Evolutionary conservation across 2,797 vertebrate genomes (phyloP), one percentile per base, ranked within the genome.

Genomic region (Eidolon dupreanum): DNA sequence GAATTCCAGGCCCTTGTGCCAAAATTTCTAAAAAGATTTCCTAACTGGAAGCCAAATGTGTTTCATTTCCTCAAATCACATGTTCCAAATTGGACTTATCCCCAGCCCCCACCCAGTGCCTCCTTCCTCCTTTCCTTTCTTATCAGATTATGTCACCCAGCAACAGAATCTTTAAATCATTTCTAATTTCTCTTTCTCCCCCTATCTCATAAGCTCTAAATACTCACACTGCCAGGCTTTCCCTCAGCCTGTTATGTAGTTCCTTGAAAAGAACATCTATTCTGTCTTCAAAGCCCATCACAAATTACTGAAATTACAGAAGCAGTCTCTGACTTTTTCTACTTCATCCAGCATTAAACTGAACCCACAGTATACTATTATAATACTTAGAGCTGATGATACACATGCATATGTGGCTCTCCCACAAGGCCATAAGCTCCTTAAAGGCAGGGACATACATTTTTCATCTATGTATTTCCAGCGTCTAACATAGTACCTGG

Each of bases 61-160:
- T 90, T 95, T 97, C 36, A 92, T 71, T 43, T 78, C 24, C 55
- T 93, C 95, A 96, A 92, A 86, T 83, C 93, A 92, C 79, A 51
- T 85, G 82, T 82, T n/a, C 53, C 61, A 66, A 79, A 79, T 4
- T 82, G 68, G 43, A 78, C 71, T 71, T 86, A 73, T 73, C n/a
- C 59, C 19, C 41, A 78, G 17, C 11, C n/a, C 66, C 49, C n/a
- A 53, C n/a, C 46, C 77, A 43, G 9, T 1, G 28, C 20, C 59
- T 94, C 85, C 81, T 88, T 95, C 84, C 77, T 90, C 63, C 26
- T 75, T 86, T 82, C 53, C 55, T 75, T 49, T 97, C 51, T 94
- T 63, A 55, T 92, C 66, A 19, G 38, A 94, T 83, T 57, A 36
- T n/a, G 77, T 59, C 11, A 16, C 51, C 61, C 15, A 89, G 65